phyloP scores from a whole-genome alignment of 2,113 vertebrate genomes.

The Larimichthys polyactis region DNA sequence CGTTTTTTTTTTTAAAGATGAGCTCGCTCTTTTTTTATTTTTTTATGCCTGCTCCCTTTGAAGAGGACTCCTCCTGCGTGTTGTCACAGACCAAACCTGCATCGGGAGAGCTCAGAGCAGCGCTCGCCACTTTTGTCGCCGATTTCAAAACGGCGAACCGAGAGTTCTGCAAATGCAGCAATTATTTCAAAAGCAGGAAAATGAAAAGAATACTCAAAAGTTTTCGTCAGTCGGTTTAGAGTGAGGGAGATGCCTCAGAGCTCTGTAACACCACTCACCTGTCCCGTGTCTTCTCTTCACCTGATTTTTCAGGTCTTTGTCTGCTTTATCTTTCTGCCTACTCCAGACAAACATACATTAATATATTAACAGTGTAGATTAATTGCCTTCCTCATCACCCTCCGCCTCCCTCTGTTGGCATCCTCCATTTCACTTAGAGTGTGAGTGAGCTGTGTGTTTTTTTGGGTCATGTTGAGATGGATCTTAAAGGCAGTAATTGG shows the following conservation, averaged over 20 bases:
- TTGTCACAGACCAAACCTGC: constrained; percentile 69
- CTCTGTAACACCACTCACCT: constrained; percentile 22
- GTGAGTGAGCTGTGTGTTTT: constrained; percentile 58
- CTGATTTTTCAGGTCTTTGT: constrained; percentile 20
- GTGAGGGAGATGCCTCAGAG: constrained; percentile 46
- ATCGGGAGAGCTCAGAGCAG: constrained; percentile 51
- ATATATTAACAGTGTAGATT: constrained; percentile 67
- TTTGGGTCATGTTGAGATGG: constrained; percentile 74
- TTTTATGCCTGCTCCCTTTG: constrained; percentile 52
- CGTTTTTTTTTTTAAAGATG: constrained; percentile 36
- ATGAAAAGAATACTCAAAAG: constrained; percentile 68
- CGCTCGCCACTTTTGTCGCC: constrained; percentile 75
- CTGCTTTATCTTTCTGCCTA: background rate
- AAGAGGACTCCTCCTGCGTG: constrained; percentile 71
- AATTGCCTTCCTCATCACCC: constrained; percentile 53
- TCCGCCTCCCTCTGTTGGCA: constrained; percentile 24
- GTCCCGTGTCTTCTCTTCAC: constrained; percentile 16
- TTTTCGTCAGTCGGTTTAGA: constrained; percentile 59
- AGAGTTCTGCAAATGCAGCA: constrained; percentile 75
- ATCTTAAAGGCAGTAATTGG: constrained; percentile 80
- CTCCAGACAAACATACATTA: constrained; percentile 52
- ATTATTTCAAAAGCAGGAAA: constrained; percentile 74
- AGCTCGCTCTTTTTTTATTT: constrained; percentile 42
- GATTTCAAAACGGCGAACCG: constrained; percentile 61
- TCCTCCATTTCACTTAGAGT: constrained; percentile 52